Evolutionary conservation across 2,113 vertebrate species (phyloP).

Genomic region (Asarcornis scutulata): DNA sequence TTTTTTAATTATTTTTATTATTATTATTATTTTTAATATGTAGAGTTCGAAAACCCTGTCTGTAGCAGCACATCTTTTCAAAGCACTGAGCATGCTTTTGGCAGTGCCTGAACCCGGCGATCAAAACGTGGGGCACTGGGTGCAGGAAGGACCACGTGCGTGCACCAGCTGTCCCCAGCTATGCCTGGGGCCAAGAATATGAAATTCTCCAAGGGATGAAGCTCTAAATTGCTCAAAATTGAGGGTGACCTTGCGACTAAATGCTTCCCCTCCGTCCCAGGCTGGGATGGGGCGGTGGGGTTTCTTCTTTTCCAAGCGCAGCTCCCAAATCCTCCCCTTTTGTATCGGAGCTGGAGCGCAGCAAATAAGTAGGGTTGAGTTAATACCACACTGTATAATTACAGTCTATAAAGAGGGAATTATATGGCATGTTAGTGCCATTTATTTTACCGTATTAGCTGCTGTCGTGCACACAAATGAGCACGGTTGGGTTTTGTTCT

Average conservation of each 20-base stretch:
- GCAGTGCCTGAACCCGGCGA: accelerated
- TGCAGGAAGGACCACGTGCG: no score
- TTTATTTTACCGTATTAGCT: not conserved
- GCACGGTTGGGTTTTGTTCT: not conserved
- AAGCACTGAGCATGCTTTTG: not conserved
- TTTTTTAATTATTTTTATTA: not conserved
- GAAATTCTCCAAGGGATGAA: not conserved
- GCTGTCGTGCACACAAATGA: not conserved
- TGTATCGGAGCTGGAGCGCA: not conserved
- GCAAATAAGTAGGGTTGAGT: accelerated
- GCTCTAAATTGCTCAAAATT: not conserved
- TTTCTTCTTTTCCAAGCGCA: accelerated
- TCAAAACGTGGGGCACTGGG: not conserved
- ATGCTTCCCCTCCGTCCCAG: not conserved
- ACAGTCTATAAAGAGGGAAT: not conserved
- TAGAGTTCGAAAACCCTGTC: not conserved
- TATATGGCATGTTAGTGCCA: not conserved
- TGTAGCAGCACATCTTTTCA: accelerated
- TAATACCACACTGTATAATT: not conserved
- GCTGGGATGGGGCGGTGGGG: not conserved
- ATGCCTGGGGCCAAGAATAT: accelerated
- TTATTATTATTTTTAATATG: accelerated
- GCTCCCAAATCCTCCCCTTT: not conserved
- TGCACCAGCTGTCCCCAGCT: not conserved
- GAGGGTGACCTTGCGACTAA: not conserved